phyloP scores from a whole-genome alignment of 2,888 invertebrate genomes.

The Tetragnatha montana region DNA sequence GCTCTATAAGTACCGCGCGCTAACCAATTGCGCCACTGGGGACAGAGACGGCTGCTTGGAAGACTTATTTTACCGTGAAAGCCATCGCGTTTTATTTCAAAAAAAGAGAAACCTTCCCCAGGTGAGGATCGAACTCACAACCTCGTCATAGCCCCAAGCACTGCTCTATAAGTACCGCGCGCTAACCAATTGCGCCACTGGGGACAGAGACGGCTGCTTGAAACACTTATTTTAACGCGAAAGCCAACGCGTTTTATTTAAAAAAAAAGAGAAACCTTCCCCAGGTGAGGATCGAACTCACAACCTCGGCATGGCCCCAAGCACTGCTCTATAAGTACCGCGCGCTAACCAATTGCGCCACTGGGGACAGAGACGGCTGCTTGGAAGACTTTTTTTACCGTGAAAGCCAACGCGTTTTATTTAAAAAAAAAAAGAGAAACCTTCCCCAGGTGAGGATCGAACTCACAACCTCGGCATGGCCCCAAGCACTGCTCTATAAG shows the following conservation, averaged over 20 bases:
- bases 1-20: not conserved
- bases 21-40: slow-evolving; percentile 1
- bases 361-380: not conserved
- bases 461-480: not conserved
- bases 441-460: not conserved
- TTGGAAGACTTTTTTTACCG: not conserved
- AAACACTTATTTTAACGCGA: no score
- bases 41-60: not conserved
- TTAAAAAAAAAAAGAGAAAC: not conserved
- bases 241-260: no score
- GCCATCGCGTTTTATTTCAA: no score
- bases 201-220: not conserved
- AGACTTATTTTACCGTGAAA: no score
- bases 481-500: no score
- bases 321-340: not conserved
- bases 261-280: no score
- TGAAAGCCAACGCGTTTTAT: not conserved
- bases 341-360: not conserved
- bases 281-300: not conserved
- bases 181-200: not conserved
- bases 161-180: not conserved
- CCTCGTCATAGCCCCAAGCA: not conserved
- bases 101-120: no score
- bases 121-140: not conserved
- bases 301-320: not conserved